phyloP scores from a whole-genome alignment of 2,113 vertebrate genomes.

The Athene cunicularia region DNA sequence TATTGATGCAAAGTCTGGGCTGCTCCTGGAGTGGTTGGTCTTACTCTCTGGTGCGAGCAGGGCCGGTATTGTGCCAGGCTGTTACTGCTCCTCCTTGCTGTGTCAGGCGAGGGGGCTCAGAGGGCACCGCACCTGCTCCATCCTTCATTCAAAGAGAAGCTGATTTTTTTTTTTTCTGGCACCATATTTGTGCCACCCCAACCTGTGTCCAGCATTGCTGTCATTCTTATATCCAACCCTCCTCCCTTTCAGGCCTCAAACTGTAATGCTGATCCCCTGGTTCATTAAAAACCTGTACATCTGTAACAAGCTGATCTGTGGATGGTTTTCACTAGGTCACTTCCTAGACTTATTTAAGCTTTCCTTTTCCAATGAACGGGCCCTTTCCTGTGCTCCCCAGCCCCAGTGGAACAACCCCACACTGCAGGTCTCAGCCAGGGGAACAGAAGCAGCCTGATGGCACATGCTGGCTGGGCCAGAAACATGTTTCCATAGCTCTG shows the following conservation, averaged over 20 bases:
- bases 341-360: background rate
- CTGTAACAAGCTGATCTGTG: background rate
- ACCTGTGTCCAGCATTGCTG: background rate
- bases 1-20: background rate
- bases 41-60: background rate
- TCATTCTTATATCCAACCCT: background rate
- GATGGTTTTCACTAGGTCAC: background rate
- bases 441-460: background rate
- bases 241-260: background rate
- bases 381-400: background rate
- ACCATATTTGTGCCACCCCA: background rate
- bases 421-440: background rate
- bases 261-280: conserved; percentile 13
- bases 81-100: background rate
- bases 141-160: background rate
- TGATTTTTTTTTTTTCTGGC: background rate
- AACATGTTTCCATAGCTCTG: background rate
- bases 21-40: background rate
- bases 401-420: background rate
- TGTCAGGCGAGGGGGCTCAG: background rate
- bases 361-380: background rate
- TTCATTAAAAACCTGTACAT: conserved; percentile 41
- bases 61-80: background rate
- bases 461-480: background rate
- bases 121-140: background rate